phyloP scores from a whole-genome alignment of 2,113 vertebrate species.

The Sylvietta virens region DNA sequence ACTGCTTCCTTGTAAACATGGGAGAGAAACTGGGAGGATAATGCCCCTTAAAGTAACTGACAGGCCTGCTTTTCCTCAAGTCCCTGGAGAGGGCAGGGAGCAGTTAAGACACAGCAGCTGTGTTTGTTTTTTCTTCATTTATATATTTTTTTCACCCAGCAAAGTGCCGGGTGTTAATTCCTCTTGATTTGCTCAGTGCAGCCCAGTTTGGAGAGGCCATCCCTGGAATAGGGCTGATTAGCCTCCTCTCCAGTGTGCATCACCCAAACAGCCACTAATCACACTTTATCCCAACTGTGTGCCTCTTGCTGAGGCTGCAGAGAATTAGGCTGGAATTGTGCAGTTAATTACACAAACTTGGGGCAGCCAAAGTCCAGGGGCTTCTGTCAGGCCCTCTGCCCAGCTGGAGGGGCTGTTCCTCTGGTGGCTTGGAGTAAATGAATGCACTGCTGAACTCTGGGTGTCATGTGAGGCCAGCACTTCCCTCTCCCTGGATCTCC shows the following conservation, averaged over 20 bases:
- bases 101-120: slow-evolving; percentile 28
- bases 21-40: background rate
- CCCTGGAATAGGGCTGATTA: slow-evolving; percentile 33
- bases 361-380: background rate
- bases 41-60: slow-evolving; percentile 7
- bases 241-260: background rate
- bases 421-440: background rate
- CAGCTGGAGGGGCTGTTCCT: background rate
- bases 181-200: slow-evolving; percentile 36
- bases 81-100: background rate
- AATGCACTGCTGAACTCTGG: background rate
- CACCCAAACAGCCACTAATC: slow-evolving; percentile 49
- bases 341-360: background rate
- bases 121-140: slow-evolving; percentile 23
- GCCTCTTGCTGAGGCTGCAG: background rate
- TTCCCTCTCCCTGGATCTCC: background rate
- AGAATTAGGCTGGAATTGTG: background rate
- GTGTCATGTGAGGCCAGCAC: background rate
- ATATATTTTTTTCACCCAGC: background rate
- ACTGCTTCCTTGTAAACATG: background rate
- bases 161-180: slow-evolving; percentile 28
- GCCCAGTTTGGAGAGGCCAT: slow-evolving; percentile 21
- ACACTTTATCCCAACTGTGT: background rate
- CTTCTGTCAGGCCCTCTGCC: background rate
- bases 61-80: background rate